phyloP scores from a whole-genome alignment of 2,888 invertebrate species.

The Yponomeuta malinellus region DNA sequence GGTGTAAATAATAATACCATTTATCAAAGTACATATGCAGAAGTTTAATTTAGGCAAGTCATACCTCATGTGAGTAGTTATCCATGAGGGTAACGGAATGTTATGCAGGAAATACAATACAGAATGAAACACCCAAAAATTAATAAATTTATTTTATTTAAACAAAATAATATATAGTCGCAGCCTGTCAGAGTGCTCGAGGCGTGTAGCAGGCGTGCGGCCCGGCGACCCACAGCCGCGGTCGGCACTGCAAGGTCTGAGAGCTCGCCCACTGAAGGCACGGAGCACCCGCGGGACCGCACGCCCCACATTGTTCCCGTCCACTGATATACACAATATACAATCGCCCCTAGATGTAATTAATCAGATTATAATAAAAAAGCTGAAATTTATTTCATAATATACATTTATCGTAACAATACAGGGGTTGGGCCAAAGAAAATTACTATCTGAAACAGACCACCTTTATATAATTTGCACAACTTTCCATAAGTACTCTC shows the following conservation, averaged over 20 bases:
- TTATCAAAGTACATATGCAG: background rate
- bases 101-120: background rate
- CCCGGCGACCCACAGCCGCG: slow-evolving; percentile 23
- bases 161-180: slow-evolving; percentile 69
- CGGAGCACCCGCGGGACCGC: slow-evolving; percentile 29
- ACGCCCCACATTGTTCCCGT: slow-evolving; percentile 42
- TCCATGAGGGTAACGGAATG: too few relatives aligned
- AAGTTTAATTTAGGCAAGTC: background rate
- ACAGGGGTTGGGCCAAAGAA: slow-evolving; percentile 34
- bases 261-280: slow-evolving; percentile 16
- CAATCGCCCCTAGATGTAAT: slow-evolving; percentile 47
- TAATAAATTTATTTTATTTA: slow-evolving; percentile 66
- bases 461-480: slow-evolving; percentile 40
- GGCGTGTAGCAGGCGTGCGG: slow-evolving; percentile 34
- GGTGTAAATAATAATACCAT: background rate
- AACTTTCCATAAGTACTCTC: slow-evolving; percentile 59
- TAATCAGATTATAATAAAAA: slow-evolving; percentile 58
- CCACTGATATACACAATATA: slow-evolving; percentile 62
- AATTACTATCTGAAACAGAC: slow-evolving; percentile 28
- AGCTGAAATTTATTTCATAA: slow-evolving; percentile 68
- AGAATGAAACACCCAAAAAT: slow-evolving; percentile 20
- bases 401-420: slow-evolving; percentile 57
- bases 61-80: too few relatives aligned
- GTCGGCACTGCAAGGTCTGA: slow-evolving; percentile 21
- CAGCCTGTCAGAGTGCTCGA: slow-evolving; percentile 44